These are phyloP conservation scores for Cantharis flavilabris DNA, from an alignment of 2,888 invertebrate species.

Conservation along the genomic window DNA sequence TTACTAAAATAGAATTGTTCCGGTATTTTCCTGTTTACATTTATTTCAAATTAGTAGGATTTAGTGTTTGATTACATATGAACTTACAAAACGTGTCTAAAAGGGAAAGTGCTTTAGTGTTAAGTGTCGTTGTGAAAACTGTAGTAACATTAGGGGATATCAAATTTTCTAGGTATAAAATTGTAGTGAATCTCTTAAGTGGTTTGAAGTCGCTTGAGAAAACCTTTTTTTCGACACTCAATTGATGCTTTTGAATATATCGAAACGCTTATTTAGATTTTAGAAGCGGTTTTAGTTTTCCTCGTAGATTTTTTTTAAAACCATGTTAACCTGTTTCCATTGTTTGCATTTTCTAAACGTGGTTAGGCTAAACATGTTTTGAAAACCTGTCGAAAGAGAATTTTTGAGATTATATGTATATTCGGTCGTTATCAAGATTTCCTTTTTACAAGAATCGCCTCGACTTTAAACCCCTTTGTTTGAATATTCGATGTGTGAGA, in stretches of 20 bases:
- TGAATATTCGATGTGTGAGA: conserved; percentile 14
- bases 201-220: not conserved
- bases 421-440: conserved; percentile 34
- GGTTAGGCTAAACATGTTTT: conserved; percentile 13
- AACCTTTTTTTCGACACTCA: conserved; percentile 1
- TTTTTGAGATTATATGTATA: conserved; percentile 4
- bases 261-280: conserved; percentile 1
- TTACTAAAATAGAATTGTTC: conserved; percentile 26
- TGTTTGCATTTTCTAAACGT: conserved; percentile 6
- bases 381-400: conserved; percentile 22
- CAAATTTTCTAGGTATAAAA: conserved; percentile 1
- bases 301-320: not conserved
- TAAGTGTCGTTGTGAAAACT: not conserved
- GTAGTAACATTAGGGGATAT: not conserved
- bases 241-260: conserved; percentile 1
- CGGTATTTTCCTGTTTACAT: conserved; percentile 17
- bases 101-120: not conserved
- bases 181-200: not conserved
- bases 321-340: not conserved
- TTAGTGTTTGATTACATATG: not conserved
- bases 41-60: conserved; percentile 12
- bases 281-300: not conserved
- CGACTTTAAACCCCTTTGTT: conserved; percentile 21
- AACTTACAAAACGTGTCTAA: not conserved
- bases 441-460: conserved; percentile 17